phyloP scores from a whole-genome alignment of 2,113 vertebrate species.

The Bos javanicus region DNA sequence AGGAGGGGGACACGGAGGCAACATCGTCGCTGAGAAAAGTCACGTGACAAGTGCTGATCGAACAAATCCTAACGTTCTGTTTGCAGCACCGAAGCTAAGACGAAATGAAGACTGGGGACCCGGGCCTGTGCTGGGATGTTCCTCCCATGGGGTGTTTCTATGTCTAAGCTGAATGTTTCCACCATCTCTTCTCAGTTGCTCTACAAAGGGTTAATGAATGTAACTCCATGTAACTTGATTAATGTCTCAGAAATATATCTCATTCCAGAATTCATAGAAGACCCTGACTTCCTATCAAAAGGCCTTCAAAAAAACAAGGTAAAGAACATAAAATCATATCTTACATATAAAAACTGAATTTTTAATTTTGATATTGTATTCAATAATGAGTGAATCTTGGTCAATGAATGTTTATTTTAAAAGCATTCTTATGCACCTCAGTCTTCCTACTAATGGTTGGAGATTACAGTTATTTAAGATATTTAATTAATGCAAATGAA shows the following conservation, averaged over 20 bases:
- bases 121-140: too few relatives aligned
- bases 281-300: not conserved
- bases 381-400: not conserved
- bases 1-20: not conserved
- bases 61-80: not conserved
- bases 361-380: not conserved
- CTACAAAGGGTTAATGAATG: constrained; percentile 12
- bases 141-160: not conserved
- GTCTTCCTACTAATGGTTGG: not conserved
- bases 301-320: not conserved
- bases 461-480: not conserved
- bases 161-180: not conserved
- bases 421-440: not conserved
- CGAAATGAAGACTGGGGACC: not conserved
- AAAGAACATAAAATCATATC: not conserved
- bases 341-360: not conserved
- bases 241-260: not conserved
- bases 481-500: not conserved
- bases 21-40: not conserved
- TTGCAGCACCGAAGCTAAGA: not conserved
- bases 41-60: not conserved
- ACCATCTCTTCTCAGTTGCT: not conserved
- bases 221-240: not conserved
- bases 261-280: not conserved
- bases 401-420: constrained; percentile 26